These are phyloP conservation scores for Rhorus exstirpatorius DNA, from an alignment of 2,888 invertebrate species.

Conservation along the genomic window DNA sequence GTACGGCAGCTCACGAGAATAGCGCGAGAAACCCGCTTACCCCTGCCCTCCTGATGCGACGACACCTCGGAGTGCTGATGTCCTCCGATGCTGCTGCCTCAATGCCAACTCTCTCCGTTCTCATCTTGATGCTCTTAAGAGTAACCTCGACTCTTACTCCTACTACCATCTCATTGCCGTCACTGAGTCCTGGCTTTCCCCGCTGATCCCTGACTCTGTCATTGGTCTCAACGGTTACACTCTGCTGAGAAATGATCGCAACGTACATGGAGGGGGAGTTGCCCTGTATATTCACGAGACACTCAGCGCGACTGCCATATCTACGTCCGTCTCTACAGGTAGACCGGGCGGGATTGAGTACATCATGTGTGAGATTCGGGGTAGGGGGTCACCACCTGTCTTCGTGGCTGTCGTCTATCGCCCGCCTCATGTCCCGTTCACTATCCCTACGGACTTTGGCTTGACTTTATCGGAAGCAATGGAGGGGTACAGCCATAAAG, in stretches of 20 bases:
- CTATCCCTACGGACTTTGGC: not conserved
- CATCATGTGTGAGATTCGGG: not conserved
- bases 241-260: not conserved
- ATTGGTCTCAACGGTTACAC: no score
- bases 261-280: not conserved
- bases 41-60: not conserved
- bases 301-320: not conserved
- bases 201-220: not conserved
- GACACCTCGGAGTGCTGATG: not conserved
- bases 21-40: not conserved
- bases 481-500: no score
- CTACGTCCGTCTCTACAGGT: no score
- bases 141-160: not conserved
- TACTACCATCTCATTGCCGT: not conserved
- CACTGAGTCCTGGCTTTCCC: not conserved
- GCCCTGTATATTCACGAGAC: not conserved
- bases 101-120: not conserved
- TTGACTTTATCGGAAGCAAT: no score
- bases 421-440: not conserved
- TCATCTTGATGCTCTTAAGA: not conserved
- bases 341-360: not conserved
- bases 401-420: not conserved
- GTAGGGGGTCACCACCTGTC: not conserved
- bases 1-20: not conserved
- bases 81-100: not conserved